Percentiles rank a stretch among this genome's conserved stretches.
Evolutionary conservation across 1,140 invertebrate genomes (phyloP).

Genomic region (Apis mellifera): DNA sequence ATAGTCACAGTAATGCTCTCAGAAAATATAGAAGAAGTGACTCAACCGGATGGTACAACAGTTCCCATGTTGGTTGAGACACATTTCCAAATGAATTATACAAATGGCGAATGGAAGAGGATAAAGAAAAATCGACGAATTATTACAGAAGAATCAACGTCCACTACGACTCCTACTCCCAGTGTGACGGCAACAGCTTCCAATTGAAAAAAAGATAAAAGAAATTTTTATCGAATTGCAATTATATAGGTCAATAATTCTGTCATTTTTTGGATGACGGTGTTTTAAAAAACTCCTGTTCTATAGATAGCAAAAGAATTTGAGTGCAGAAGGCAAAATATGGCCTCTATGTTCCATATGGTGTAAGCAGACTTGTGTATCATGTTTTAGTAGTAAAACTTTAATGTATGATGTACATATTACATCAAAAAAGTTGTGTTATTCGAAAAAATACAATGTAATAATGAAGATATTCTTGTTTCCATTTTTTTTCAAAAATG

Average conservation of each 20-base stretch:
- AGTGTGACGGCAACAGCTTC: constrained; percentile 74
- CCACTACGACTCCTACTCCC: constrained; percentile 62
- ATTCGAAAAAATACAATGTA: background rate
- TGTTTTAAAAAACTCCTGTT: constrained; percentile 21
- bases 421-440: constrained; percentile 9
- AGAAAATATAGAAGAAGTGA: constrained; percentile 92
- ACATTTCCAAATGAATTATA: constrained; percentile 98
- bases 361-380: constrained; percentile 23
- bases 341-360: constrained; percentile 4
- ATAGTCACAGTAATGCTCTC: constrained; percentile 96
- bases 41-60: constrained; percentile 88
- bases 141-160: constrained; percentile 81
- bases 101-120: constrained; percentile 95
- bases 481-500: background rate
- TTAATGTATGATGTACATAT: constrained; percentile 4
- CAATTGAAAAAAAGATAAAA: constrained; percentile 64
- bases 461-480: background rate
- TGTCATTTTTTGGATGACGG: constrained; percentile 11
- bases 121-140: constrained; percentile 91
- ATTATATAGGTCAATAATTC: constrained; percentile 14
- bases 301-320: constrained; percentile 14
- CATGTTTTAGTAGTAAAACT: constrained; percentile 31
- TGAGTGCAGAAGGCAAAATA: background rate
- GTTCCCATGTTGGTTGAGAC: constrained; percentile 92
- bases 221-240: constrained; percentile 3